Evolutionary conservation across 1,140 invertebrate species (phyloP).

Genomic region (Halyomorpha halys): DNA sequence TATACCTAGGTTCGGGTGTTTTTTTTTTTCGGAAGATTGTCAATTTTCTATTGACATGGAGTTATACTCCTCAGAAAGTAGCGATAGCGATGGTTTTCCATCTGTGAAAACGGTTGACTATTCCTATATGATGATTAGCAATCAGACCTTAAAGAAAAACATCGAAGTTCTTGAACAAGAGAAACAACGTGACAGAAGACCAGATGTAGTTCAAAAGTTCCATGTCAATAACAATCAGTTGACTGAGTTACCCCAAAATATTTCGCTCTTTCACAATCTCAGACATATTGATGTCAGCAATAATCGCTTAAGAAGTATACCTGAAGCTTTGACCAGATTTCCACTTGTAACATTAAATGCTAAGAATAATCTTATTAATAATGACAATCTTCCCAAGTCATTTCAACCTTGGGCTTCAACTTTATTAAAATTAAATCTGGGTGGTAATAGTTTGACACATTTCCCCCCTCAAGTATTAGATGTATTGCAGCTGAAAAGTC

Average conservation of each 20-base stretch:
- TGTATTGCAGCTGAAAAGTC: conserved; percentile 58
- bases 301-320: conserved; percentile 65
- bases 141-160: conserved; percentile 11
- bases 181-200: conserved; percentile 1
- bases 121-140: conserved; percentile 21
- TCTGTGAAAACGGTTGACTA: conserved; percentile 7
- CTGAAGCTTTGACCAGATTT: conserved; percentile 61
- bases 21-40: too few species aligned
- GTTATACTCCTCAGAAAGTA: conserved; percentile 20
- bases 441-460: conserved; percentile 73
- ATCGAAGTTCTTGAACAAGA: background rate
- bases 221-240: conserved; percentile 61
- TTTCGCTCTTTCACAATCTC: conserved; percentile 54
- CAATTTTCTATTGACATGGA: background rate
- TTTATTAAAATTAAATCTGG: conserved; percentile 79
- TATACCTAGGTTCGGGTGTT: too few species aligned
- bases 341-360: conserved; percentile 67
- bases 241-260: conserved; percentile 38
- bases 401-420: conserved; percentile 46
- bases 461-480: conserved; percentile 83
- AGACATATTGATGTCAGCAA: conserved; percentile 75
- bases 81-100: conserved; percentile 25
- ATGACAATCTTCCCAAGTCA: conserved; percentile 74
- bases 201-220: conserved; percentile 45
- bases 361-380: conserved; percentile 76